These are phyloP conservation scores for Pimephales promelas DNA, from an alignment of 2,113 vertebrate species.

Conservation along the genomic window DNA sequence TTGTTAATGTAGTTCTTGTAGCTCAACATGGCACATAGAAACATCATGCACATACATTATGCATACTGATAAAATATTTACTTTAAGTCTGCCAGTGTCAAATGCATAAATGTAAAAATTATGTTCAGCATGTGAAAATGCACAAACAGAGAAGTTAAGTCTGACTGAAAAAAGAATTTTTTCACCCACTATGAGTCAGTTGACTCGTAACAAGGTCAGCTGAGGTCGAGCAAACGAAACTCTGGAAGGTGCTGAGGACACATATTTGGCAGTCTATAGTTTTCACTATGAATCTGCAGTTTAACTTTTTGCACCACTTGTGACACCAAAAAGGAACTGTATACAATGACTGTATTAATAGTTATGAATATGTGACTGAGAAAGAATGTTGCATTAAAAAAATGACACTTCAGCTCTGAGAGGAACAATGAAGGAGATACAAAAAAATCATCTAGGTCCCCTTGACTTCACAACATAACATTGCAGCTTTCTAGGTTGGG, in stretches of 20 bases:
- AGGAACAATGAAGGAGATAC: conserved; percentile 1
- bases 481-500: not conserved
- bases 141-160: not conserved
- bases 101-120: not conserved
- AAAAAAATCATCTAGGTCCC: not conserved
- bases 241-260: not conserved
- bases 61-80: not conserved
- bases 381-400: not conserved
- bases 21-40: not conserved
- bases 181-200: not conserved
- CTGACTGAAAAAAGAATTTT: not conserved
- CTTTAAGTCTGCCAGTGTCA: not conserved
- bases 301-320: not conserved
- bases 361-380: not conserved
- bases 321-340: not conserved
- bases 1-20: not conserved
- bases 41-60: not conserved
- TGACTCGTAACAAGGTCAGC: conserved; percentile 7
- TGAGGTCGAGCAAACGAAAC: conserved; percentile 11
- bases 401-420: not conserved
- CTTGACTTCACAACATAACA: not conserved
- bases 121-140: not conserved
- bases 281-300: conserved; percentile 23
- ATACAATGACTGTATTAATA: not conserved
- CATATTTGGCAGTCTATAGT: not conserved